These are phyloP conservation scores for Tenthredo notha DNA, from an alignment of 2,888 invertebrate species.

Conservation along the genomic window DNA sequence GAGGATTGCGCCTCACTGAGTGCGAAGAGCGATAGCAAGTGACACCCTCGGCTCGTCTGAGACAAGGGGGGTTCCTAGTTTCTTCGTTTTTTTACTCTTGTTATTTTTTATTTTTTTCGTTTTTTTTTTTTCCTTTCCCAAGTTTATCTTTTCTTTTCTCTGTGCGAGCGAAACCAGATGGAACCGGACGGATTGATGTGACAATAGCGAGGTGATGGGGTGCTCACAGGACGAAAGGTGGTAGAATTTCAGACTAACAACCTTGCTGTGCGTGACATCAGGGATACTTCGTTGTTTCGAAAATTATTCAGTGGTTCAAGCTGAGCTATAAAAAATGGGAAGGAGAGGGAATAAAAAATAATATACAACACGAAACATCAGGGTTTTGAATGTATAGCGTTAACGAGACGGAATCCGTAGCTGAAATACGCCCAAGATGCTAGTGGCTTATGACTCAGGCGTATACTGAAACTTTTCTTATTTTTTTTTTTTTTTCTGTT, in stretches of 20 bases:
- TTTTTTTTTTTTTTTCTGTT: not conserved
- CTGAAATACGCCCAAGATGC: slow-evolving; percentile 5
- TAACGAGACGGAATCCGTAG: slow-evolving; percentile 1
- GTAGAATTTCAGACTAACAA: slow-evolving; percentile 15
- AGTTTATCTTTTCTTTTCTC: not conserved
- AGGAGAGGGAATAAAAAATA: not conserved
- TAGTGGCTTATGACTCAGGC: slow-evolving; percentile 10
- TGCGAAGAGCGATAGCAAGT: slow-evolving; percentile 40
- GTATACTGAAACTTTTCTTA: not conserved
- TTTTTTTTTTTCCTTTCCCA: not conserved
- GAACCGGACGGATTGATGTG: slow-evolving; percentile 42
- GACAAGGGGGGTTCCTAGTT: slow-evolving; percentile 37
- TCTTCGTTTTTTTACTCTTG: not conserved
- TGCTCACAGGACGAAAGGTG: slow-evolving; percentile 2
- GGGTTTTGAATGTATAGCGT: not conserved
- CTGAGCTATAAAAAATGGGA: not conserved
- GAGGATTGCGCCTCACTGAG: slow-evolving; percentile 43
- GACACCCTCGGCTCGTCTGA: slow-evolving; percentile 42
- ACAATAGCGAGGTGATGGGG: slow-evolving; percentile 39
- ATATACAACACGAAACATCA: not conserved
- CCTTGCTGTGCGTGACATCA: slow-evolving; percentile 14
- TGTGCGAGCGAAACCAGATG: slow-evolving; percentile 31
- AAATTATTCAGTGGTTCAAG: not conserved
- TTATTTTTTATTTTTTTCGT: not conserved
- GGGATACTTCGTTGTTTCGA: not conserved